Percentiles rank a stretch among this genome's conserved stretches.
Conservation (phyloP, 2,113 vertebrate genomes). For the Lipophrys pholis region DNA sequence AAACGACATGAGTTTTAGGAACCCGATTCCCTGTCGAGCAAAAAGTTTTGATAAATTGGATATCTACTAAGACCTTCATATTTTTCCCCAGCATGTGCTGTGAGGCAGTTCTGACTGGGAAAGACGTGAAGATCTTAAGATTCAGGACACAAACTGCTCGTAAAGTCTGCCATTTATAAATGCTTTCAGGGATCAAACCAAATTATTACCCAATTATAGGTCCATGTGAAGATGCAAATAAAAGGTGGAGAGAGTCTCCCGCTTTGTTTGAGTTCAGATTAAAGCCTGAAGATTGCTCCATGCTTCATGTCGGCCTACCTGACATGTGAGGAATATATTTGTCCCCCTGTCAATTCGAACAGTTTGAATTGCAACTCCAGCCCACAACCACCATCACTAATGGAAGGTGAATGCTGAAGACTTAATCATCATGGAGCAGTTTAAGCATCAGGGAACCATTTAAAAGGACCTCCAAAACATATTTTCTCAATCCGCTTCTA, state of each 20-base stretch:
- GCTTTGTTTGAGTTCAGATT: neutral
- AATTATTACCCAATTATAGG: neutral
- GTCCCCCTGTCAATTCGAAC: neutral
- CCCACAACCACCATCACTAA: neutral
- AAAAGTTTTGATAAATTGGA: constrained; percentile 29
- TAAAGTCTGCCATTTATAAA: neutral
- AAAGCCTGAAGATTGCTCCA: neutral
- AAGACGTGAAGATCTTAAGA: neutral
- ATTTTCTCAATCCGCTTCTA: neutral
- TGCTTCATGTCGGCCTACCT: neutral
- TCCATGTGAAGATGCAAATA: neutral
- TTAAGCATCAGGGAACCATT: constrained; percentile 1
- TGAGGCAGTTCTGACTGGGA: neutral
- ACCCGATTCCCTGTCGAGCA: constrained; percentile 8
- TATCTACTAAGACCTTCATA: neutral
- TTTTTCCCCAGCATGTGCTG: neutral
- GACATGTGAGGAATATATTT: neutral
- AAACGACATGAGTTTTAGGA: neutral
- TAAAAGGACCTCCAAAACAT: neutral
- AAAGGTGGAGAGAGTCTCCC: neutral
- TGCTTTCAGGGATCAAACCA: neutral
- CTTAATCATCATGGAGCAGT: neutral
- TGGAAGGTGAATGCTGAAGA: neutral
- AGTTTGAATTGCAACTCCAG: neutral
- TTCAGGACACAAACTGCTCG: neutral